These are phyloP conservation scores for Channallabes apus DNA, from an alignment of 2,797 vertebrate genomes.

Conservation along the genomic window DNA sequence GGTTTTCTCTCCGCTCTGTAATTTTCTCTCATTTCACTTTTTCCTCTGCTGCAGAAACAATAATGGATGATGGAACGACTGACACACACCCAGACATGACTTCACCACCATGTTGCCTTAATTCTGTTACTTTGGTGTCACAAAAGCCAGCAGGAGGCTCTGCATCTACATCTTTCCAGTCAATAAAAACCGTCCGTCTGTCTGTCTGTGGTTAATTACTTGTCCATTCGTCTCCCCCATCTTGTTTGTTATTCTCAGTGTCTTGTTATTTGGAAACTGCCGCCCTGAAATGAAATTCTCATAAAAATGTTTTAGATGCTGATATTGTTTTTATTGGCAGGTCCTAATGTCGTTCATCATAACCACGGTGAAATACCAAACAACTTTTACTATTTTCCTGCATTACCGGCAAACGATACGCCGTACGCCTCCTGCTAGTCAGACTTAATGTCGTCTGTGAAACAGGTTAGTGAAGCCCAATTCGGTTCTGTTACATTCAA, in stretches of 20 bases:
- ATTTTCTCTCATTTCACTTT: constrained; percentile 38
- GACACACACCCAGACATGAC: background rate
- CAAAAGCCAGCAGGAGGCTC: background rate
- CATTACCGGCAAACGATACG: too few species aligned
- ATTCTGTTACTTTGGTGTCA: background rate
- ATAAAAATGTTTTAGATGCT: background rate
- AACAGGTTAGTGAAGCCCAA: too few species aligned
- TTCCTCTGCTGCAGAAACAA: constrained; percentile 20
- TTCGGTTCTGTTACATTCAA: too few species aligned
- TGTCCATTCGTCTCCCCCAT: background rate
- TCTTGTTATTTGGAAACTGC: background rate
- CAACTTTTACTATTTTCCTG: too few species aligned
- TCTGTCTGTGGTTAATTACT: background rate
- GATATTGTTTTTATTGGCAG: background rate
- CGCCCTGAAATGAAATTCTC: background rate
- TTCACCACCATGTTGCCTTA: too few species aligned
- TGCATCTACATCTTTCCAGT: background rate
- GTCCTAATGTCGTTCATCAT: background rate
- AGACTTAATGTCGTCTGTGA: too few species aligned
- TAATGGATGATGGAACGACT: constrained; percentile 15
- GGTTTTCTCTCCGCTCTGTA: constrained; percentile 16
- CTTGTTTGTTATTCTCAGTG: background rate
- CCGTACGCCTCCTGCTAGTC: too few species aligned
- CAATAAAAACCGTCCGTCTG: background rate
- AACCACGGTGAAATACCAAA: background rate